A percentile compares a stretch with the other conserved stretches of the same genome.
phyloP scores from a whole-genome alignment of 2,113 vertebrate species.

The Zootoca vivipara region DNA sequence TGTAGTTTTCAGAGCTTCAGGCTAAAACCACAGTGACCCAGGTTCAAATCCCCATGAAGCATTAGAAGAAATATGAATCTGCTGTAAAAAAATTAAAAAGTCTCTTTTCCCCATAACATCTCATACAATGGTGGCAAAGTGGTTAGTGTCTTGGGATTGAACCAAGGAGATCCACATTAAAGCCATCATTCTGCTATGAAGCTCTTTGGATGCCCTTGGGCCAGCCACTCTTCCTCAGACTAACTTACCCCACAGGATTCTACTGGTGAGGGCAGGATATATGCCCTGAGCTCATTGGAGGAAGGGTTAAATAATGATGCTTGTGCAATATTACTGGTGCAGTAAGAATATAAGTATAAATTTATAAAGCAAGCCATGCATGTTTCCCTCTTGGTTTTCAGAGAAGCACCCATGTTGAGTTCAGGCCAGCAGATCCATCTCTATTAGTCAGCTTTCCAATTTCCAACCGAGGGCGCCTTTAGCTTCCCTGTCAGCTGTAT shows the following conservation, averaged over 20 bases:
- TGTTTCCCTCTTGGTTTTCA: neutral
- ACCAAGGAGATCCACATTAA: neutral
- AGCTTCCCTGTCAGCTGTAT: constrained; percentile 43
- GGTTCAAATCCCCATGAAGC: neutral
- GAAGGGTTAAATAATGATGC: neutral
- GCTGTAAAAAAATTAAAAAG: too few relatives aligned
- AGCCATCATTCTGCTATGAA: neutral
- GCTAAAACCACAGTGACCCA: neutral
- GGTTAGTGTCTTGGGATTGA: neutral
- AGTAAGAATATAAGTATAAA: neutral
- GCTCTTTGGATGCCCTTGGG: neutral
- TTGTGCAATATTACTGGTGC: too few relatives aligned
- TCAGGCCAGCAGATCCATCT: constrained; percentile 43
- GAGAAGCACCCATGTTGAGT: constrained; percentile 28
- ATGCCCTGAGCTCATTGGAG: neutral
- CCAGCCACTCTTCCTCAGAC: neutral
- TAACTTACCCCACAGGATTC: neutral
- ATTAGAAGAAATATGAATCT: neutral
- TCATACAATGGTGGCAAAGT: neutral
- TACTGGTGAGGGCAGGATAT: neutral
- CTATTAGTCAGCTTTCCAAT: constrained; percentile 43
- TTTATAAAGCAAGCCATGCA: accelerated
- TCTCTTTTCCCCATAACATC: neutral
- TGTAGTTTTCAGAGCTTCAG: neutral
- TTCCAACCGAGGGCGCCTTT: constrained; percentile 58